Percentiles rank a stretch among this genome's conserved stretches.
phyloP scores from a whole-genome alignment of 2,797 vertebrate species.

The Pipistrellus kuhlii region DNA sequence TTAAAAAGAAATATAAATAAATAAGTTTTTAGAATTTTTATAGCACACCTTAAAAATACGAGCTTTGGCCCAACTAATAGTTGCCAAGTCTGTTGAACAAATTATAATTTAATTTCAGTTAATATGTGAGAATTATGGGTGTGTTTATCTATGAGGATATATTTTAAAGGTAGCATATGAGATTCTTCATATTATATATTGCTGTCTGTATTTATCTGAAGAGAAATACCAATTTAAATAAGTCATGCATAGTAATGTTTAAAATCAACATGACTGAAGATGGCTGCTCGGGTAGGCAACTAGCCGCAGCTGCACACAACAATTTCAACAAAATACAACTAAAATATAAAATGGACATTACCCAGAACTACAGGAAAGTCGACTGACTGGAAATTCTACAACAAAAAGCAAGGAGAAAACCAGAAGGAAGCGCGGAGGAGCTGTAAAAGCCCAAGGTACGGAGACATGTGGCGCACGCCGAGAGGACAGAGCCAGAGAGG shows the following conservation, averaged over 20 bases:
- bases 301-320: too few relatives aligned
- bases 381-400: too few relatives aligned
- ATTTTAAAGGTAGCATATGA: constrained; percentile 1
- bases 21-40: not conserved
- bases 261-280: constrained; percentile 44
- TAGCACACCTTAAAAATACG: not conserved
- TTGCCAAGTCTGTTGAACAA: not conserved
- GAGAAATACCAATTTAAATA: not conserved
- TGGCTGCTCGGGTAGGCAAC: too few relatives aligned
- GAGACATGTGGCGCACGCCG: too few relatives aligned
- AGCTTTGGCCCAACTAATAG: constrained; percentile 8
- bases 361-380: too few relatives aligned
- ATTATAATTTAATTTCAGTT: constrained; percentile 46
- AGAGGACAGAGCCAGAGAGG: too few relatives aligned
- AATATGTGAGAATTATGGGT: constrained; percentile 4
- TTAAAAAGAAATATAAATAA: too few relatives aligned
- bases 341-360: too few relatives aligned
- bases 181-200: not conserved
- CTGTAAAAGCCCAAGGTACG: too few relatives aligned
- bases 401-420: too few relatives aligned
- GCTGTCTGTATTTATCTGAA: not conserved
- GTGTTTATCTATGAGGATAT: not conserved
- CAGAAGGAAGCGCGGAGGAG: too few relatives aligned
- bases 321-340: too few relatives aligned
- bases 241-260: constrained; percentile 31